Evolutionary conservation across 2,888 invertebrate genomes (phyloP).

Genomic region (Meandrusa payeni): DNA sequence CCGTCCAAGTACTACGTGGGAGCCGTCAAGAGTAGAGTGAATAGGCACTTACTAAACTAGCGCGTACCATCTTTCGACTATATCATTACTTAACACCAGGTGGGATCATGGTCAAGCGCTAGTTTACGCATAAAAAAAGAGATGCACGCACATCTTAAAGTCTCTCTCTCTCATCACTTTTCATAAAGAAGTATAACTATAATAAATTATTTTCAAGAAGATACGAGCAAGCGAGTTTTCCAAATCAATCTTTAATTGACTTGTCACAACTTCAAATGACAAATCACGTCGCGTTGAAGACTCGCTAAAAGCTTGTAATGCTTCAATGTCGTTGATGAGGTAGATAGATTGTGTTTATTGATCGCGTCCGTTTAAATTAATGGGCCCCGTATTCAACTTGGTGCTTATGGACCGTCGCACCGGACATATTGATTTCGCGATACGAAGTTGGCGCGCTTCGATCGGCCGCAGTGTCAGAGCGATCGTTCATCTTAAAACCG

Average conservation of each 20-base stretch:
- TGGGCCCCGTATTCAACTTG: conserved; percentile 58
- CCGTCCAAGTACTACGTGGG: no score
- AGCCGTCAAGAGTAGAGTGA: no score
- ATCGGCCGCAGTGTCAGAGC: conserved; percentile 15
- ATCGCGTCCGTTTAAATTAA: conserved; percentile 70
- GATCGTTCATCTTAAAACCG: conserved; percentile 22
- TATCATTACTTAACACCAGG: no score
- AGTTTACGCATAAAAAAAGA: no score
- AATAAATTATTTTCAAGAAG: no score
- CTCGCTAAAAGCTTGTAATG: conserved; percentile 42
- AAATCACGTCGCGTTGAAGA: conserved; percentile 24
- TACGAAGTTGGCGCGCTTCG: conserved; percentile 28
- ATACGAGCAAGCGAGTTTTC: conserved; percentile 5
- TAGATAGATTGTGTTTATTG: conserved; percentile 62
- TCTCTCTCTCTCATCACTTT: no score
- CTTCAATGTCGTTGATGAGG: conserved; percentile 39
- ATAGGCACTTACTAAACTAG: no score
- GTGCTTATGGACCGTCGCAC: conserved; percentile 53
- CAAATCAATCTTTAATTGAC: conserved; percentile 12
- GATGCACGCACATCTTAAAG: no score
- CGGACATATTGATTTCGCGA: conserved; percentile 49
- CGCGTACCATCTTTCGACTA: no score
- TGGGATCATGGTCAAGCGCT: no score
- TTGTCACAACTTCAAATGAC: conserved; percentile 16
- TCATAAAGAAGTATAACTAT: no score